Percentiles rank a stretch among this genome's conserved stretches.
Evolutionary conservation across 2,113 vertebrate genomes (phyloP).

Genomic region (Pandion haliaetus): DNA sequence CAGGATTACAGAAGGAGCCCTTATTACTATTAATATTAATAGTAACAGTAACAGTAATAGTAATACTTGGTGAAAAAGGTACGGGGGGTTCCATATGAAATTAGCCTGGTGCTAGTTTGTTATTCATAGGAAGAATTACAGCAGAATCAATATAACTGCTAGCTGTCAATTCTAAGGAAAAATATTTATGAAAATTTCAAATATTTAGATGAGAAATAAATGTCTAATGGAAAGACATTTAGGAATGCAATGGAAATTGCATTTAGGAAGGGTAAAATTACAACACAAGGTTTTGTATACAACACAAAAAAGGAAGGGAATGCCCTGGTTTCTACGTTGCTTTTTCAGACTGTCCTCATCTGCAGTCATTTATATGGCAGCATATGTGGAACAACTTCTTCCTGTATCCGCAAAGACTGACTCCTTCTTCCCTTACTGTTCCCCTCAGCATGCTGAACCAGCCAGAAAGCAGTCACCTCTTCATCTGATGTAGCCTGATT

Average conservation of each 20-base stretch:
- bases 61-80: not conserved
- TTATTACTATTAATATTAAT: not conserved
- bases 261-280: not conserved
- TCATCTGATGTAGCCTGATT: not conserved
- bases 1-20: not conserved
- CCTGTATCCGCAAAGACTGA: not conserved
- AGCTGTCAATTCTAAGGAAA: not conserved
- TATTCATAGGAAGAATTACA: not conserved
- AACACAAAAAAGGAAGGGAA: not conserved
- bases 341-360: not conserved
- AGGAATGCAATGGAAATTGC: not conserved
- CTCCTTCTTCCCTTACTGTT: not conserved
- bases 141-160: not conserved
- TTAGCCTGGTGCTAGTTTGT: not conserved
- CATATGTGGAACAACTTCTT: not conserved
- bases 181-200: not conserved
- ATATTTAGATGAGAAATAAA: not conserved
- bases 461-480: not conserved
- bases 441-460: not conserved
- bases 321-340: not conserved
- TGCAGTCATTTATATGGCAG: not conserved
- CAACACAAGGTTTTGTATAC: not conserved
- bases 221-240: not conserved
- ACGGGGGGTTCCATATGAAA: not conserved
- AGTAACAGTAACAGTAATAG: too few species aligned